These are phyloP conservation scores for Plectropomus leopardus DNA, from an alignment of 2,113 vertebrate species.

Conservation along the genomic window DNA sequence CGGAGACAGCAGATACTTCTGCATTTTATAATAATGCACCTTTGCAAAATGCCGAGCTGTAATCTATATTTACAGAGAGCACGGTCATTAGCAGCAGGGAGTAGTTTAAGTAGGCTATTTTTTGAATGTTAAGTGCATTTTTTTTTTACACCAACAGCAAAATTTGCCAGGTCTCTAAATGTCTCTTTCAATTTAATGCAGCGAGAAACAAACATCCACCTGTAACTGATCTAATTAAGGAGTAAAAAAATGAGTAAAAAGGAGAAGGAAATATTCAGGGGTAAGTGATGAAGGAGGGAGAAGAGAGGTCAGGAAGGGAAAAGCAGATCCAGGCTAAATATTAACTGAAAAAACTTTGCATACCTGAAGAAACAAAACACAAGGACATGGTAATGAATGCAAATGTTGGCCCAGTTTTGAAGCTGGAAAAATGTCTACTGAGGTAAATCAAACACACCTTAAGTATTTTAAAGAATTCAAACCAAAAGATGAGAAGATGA, in stretches of 20 bases:
- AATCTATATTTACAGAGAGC: not conserved
- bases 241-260: constrained; percentile 4
- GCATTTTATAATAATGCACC: not conserved
- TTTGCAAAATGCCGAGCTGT: constrained; percentile 16
- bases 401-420: constrained; percentile 65
- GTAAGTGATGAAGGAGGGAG: constrained; percentile 7
- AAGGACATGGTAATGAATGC: constrained; percentile 61
- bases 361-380: constrained; percentile 34
- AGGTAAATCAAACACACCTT: constrained; percentile 53
- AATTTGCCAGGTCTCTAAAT: constrained; percentile 13
- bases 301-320: constrained; percentile 23
- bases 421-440: constrained; percentile 1
- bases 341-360: constrained; percentile 16
- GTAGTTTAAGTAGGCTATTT: constrained; percentile 36
- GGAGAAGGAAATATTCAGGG: not conserved
- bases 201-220: constrained; percentile 42
- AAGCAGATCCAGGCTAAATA: constrained; percentile 12
- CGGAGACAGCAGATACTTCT: not conserved
- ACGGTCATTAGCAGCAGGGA: constrained; percentile 15
- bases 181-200: constrained; percentile 26
- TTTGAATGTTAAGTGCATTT: constrained; percentile 21
- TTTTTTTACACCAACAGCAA: constrained; percentile 29
- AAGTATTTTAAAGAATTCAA: constrained; percentile 23
- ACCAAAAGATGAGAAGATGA: constrained; percentile 13
- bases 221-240: constrained; percentile 54